Conservation (phyloP, 2,888 invertebrate species). For the Phalera bucephala region DNA sequence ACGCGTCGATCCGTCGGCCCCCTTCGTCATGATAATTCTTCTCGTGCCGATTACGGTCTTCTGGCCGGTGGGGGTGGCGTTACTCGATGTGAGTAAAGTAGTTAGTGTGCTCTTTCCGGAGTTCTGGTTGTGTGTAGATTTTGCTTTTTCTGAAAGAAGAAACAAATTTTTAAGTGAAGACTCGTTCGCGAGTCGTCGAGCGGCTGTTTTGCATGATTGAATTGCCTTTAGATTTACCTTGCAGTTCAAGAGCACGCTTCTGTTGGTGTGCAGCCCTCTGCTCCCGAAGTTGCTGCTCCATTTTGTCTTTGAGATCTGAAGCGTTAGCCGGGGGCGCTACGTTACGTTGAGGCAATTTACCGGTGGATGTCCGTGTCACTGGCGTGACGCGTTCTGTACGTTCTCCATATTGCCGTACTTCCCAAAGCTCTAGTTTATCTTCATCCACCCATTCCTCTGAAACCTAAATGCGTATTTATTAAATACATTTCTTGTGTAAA, state of each 20-base stretch:
- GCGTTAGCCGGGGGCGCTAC: constrained; percentile 82
- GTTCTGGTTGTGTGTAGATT: constrained; percentile 75
- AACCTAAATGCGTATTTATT: constrained; percentile 72
- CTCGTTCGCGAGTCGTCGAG: too few species aligned
- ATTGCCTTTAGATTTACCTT: too few species aligned
- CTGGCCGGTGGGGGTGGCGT: constrained; percentile 78
- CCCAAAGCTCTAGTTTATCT: constrained; percentile 97
- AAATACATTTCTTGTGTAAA: too few species aligned
- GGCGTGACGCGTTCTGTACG: constrained; percentile 88
- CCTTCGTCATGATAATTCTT: constrained; percentile 90
- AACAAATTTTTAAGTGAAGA: too few species aligned
- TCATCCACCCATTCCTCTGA: constrained; percentile 98
- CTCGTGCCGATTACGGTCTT: constrained; percentile 86
- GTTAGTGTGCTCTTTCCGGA: constrained; percentile 86
- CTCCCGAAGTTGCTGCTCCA: constrained; percentile 94
- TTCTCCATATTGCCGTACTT: constrained; percentile 96
- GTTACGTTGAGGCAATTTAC: constrained; percentile 83
- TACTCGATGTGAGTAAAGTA: constrained; percentile 83
- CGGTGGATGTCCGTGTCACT: constrained; percentile 91
- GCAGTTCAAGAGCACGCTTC: constrained; percentile 88
- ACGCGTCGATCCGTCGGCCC: constrained; percentile 86
- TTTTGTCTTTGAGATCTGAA: constrained; percentile 93
- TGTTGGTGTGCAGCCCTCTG: constrained; percentile 96
- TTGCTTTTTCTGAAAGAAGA: constrained; percentile 70
- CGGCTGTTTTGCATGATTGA: too few species aligned